Evolutionary conservation across 2,888 invertebrate genomes (phyloP).

Genomic region (Lasioglossum oenotherae): DNA sequence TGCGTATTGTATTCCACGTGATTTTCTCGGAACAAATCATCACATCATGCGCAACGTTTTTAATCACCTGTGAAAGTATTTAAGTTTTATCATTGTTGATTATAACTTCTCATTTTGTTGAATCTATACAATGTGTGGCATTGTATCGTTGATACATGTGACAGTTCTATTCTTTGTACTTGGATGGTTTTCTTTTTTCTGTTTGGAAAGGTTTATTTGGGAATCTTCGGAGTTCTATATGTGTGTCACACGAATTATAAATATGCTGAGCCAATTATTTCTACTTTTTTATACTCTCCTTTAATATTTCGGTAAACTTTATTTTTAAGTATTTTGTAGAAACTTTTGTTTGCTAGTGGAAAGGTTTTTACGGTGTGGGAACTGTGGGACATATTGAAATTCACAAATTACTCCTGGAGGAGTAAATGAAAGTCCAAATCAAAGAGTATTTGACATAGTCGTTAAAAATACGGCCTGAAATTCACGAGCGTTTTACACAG

Average conservation of each 20-base stretch:
- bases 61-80: slow-evolving; percentile 29
- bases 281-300: slow-evolving; percentile 10
- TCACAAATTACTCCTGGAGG: not conserved
- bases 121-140: not conserved
- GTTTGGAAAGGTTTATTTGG: not conserved
- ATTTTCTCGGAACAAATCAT: slow-evolving; percentile 26
- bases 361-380: not conserved
- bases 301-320: not conserved
- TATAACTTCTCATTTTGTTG: slow-evolving; percentile 2
- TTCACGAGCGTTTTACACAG: slow-evolving; percentile 5
- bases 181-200: not conserved
- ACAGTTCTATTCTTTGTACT: slow-evolving; percentile 4
- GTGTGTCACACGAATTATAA: not conserved
- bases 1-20: slow-evolving; percentile 14
- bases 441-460: not conserved
- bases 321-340: not conserved
- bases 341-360: not conserved
- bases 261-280: slow-evolving; percentile 14
- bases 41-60: slow-evolving; percentile 9
- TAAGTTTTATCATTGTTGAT: slow-evolving; percentile 24
- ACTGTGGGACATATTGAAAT: not conserved
- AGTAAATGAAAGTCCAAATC: not conserved
- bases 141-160: not conserved
- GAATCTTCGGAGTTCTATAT: not conserved
- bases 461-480: not conserved